Conservation (phyloP, 1,140 invertebrate species). For the Helicoverpa armigera region DNA sequence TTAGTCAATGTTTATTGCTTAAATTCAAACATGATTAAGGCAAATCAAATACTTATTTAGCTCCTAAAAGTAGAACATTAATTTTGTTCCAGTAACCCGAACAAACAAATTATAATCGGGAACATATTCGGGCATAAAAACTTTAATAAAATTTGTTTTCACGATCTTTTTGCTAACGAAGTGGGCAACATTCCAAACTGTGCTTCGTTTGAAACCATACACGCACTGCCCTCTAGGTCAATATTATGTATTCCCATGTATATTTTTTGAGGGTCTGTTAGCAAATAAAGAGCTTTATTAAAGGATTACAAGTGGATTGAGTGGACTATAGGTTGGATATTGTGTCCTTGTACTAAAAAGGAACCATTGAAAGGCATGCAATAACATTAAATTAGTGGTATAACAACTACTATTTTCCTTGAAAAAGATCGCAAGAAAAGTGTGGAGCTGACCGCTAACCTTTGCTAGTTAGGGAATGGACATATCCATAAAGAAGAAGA, state of each 20-base stretch:
- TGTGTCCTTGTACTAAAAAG: no score
- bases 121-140: slow-evolving; percentile 24
- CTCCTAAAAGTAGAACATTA: background rate
- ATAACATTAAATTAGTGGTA: no score
- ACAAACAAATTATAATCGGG: slow-evolving; percentile 5
- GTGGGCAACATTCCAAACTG: slow-evolving; percentile 31
- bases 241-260: background rate
- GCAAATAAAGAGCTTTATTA: no score
- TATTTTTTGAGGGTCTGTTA: background rate
- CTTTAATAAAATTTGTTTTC: slow-evolving; percentile 38
- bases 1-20: no score
- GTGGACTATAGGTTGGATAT: no score
- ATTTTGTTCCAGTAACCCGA: background rate
- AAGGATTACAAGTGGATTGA: no score
- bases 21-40: no score
- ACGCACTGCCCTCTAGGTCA: slow-evolving; percentile 19
- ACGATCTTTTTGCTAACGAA: slow-evolving; percentile 32
- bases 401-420: no score
- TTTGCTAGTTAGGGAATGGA: background rate
- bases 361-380: no score
- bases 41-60: background rate
- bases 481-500: no score
- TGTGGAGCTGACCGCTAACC: background rate
- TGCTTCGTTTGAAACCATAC: background rate
- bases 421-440: no score